These are phyloP conservation scores for Circaetus cinerascens DNA, from an alignment of 2,113 vertebrate genomes.

Conservation along the genomic window DNA sequence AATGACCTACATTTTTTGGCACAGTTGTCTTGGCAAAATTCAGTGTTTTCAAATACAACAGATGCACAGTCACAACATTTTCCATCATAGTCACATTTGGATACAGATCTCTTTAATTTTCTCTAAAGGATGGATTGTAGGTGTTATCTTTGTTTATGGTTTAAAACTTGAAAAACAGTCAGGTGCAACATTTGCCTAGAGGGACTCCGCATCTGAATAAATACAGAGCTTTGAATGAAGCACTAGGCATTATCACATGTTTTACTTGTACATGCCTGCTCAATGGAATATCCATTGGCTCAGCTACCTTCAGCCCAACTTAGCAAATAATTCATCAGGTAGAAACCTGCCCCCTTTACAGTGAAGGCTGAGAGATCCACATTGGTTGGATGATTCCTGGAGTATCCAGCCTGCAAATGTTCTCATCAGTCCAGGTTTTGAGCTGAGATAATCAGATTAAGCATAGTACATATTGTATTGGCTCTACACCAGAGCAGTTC, in stretches of 20 bases:
- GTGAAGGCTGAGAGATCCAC: neutral
- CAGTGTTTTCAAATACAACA: neutral
- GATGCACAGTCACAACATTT: neutral
- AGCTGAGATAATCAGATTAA: neutral
- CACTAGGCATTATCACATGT: neutral
- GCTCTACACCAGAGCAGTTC: neutral
- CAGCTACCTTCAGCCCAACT: neutral
- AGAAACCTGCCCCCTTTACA: neutral
- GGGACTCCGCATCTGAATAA: neutral
- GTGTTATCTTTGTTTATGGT: neutral
- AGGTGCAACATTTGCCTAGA: neutral
- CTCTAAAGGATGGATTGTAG: neutral
- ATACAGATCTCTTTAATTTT: neutral
- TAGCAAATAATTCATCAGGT: neutral
- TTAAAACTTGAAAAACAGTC: neutral
- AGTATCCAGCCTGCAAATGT: neutral
- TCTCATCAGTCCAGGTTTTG: neutral
- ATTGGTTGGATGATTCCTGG: neutral
- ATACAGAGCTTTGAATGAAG: neutral
- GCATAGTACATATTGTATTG: neutral
- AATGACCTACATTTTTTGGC: neutral
- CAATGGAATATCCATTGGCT: neutral
- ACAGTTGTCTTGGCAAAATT: neutral
- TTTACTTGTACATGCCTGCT: neutral
- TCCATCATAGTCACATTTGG: neutral